phyloP scores from a whole-genome alignment of 2,888 invertebrate species.

The Sympetrum striolatum region DNA sequence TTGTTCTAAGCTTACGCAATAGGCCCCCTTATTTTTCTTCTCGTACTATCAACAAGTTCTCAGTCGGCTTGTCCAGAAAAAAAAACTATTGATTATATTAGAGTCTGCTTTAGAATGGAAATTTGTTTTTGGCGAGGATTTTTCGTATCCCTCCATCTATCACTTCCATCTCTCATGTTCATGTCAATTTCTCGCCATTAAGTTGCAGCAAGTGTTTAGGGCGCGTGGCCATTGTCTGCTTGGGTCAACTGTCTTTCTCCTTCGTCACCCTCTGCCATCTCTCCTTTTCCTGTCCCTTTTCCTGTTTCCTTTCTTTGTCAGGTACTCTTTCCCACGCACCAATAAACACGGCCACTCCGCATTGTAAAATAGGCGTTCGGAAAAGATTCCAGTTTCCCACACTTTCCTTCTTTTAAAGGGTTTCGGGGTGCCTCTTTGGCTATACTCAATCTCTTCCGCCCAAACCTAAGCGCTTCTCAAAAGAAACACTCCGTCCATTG shows the following conservation, averaged over 20 bases:
- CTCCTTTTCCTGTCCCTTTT: background rate
- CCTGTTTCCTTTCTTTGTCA: background rate
- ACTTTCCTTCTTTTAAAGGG: background rate
- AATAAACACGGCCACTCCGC: background rate
- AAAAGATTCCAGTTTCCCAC: background rate
- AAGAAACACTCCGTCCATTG: background rate
- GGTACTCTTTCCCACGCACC: background rate
- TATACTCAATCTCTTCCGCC: background rate
- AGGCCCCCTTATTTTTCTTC: too few species aligned
- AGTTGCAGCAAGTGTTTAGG: background rate
- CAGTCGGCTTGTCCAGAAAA: too few species aligned
- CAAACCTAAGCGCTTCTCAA: background rate
- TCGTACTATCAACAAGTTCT: too few species aligned
- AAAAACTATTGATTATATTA: too few species aligned
- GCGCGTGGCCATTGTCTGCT: background rate
- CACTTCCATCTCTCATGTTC: background rate
- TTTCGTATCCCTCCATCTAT: background rate
- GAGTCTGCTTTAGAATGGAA: too few species aligned
- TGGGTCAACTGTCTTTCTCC: background rate
- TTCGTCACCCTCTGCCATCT: background rate
- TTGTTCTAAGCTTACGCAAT: too few species aligned
- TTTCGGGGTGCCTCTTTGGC: background rate
- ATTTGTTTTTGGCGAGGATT: too few species aligned
- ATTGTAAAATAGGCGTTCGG: background rate
- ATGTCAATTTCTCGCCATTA: background rate